A percentile compares a stretch with the other conserved stretches of the same genome.
phyloP scores from a whole-genome alignment of 2,888 invertebrate species.

The Sinelater perroti region DNA sequence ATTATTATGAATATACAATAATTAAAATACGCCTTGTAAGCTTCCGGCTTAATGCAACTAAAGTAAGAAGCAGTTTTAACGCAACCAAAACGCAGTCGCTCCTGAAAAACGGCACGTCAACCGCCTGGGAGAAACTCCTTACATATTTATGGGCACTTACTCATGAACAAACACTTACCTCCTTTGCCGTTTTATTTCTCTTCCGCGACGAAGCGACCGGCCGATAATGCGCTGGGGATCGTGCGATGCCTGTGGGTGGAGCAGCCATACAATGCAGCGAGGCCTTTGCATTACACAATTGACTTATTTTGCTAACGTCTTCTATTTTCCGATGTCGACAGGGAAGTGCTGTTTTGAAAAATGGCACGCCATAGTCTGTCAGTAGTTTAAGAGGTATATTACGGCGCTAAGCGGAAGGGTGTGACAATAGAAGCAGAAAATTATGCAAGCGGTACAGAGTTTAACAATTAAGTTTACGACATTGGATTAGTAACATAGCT shows the following conservation, averaged over 20 bases:
- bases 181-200: background rate
- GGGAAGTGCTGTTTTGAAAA: too few species aligned
- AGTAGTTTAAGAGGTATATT: too few species aligned
- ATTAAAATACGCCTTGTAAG: too few species aligned
- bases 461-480: too few species aligned
- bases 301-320: conserved; percentile 4
- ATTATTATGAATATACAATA: too few species aligned
- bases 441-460: too few species aligned
- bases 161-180: background rate
- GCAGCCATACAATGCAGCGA: background rate
- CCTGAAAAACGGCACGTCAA: background rate
- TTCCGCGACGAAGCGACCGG: background rate
- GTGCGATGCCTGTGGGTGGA: conserved; percentile 4
- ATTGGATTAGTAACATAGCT: too few species aligned
- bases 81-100: background rate
- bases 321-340: background rate
- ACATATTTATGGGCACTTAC: background rate
- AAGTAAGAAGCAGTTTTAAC: background rate
- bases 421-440: too few species aligned
- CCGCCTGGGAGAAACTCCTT: background rate
- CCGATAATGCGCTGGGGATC: background rate
- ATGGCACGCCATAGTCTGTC: too few species aligned
- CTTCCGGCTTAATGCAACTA: too few species aligned
- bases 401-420: too few species aligned
- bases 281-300: conserved; percentile 9